phyloP scores from a whole-genome alignment of 2,888 invertebrate genomes.

The Augiades crinisus region DNA sequence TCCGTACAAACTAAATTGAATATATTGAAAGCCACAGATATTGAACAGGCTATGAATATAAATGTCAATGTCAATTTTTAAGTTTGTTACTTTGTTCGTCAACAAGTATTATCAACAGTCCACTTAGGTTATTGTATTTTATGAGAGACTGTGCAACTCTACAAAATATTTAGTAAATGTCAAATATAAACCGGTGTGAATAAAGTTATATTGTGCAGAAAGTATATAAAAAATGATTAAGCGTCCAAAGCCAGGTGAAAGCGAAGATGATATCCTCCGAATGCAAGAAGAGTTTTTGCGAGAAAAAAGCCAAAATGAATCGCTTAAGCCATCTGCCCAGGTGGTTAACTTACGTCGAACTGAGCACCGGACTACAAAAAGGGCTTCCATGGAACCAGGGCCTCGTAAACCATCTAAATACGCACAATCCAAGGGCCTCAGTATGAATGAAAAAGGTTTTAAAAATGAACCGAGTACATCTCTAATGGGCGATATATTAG shows the following conservation, averaged over 20 bases:
- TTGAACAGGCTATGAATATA: no score
- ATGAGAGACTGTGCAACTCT: no score
- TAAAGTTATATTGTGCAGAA: no score
- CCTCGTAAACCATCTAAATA: slow-evolving; percentile 64
- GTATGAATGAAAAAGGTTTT: slow-evolving; percentile 64
- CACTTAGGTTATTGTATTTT: no score
- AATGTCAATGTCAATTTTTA: no score
- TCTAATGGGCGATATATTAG: slow-evolving; percentile 56
- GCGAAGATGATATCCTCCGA: slow-evolving; percentile 87
- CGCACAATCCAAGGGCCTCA: slow-evolving; percentile 62
- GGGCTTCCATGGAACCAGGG: slow-evolving; percentile 36
- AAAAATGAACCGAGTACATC: slow-evolving; percentile 42
- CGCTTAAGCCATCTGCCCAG: slow-evolving; percentile 83
- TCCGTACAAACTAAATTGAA: no score
- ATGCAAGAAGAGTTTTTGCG: slow-evolving; percentile 87
- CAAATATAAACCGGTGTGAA: no score
- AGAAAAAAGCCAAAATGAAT: slow-evolving; percentile 76
- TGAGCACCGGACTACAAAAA: slow-evolving; percentile 46
- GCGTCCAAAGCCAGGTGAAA: slow-evolving; percentile 86
- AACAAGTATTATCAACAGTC: no score
- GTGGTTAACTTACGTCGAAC: slow-evolving; percentile 68
- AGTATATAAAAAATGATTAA: slow-evolving; percentile 81
- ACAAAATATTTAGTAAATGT: no score
- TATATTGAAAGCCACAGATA: no score
- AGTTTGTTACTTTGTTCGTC: no score